phyloP scores from a whole-genome alignment of 2,888 invertebrate genomes.

The Periphyllus acericola region DNA sequence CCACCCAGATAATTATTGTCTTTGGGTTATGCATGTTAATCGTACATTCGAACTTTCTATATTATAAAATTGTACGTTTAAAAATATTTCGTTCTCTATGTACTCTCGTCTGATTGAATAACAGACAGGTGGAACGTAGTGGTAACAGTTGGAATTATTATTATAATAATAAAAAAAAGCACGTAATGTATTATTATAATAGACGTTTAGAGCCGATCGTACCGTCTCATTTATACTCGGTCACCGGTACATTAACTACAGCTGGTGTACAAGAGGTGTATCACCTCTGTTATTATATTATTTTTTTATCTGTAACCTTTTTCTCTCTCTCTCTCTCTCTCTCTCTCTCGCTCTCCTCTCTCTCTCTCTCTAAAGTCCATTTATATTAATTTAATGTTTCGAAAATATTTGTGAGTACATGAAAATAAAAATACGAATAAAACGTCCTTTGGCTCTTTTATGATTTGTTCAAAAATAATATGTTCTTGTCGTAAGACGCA shows the following conservation, averaged over 20 bases:
- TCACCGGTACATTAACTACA: slow-evolving; percentile 56
- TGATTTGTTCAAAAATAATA: background rate
- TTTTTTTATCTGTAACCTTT: slow-evolving; percentile 29
- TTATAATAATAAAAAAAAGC: slow-evolving; percentile 51
- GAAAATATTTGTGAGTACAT: slow-evolving; percentile 25
- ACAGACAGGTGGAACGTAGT: background rate
- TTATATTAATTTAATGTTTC: slow-evolving; percentile 39
- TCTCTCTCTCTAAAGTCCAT: background rate
- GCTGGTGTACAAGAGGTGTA: slow-evolving; percentile 35
- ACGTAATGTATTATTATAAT: slow-evolving; percentile 46
- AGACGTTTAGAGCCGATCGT: slow-evolving; percentile 43
- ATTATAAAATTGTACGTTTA: slow-evolving; percentile 52
- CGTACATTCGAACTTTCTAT: slow-evolving; percentile 41
- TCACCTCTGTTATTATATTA: slow-evolving; percentile 50
- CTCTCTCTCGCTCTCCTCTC: background rate
- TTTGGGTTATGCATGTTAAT: slow-evolving; percentile 26
- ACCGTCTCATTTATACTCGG: slow-evolving; percentile 49
- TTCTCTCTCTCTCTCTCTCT: background rate
- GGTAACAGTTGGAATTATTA: slow-evolving; percentile 46
- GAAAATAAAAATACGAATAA: background rate
- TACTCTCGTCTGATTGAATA: slow-evolving; percentile 39
- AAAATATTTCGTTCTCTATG: slow-evolving; percentile 2
- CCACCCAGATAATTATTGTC: slow-evolving; percentile 46
- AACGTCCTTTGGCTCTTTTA: background rate
- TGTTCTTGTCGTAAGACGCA: background rate